These are phyloP conservation scores for Eulemur mongoz DNA, from an alignment of 2,797 vertebrate species.

Conservation along the genomic window DNA sequence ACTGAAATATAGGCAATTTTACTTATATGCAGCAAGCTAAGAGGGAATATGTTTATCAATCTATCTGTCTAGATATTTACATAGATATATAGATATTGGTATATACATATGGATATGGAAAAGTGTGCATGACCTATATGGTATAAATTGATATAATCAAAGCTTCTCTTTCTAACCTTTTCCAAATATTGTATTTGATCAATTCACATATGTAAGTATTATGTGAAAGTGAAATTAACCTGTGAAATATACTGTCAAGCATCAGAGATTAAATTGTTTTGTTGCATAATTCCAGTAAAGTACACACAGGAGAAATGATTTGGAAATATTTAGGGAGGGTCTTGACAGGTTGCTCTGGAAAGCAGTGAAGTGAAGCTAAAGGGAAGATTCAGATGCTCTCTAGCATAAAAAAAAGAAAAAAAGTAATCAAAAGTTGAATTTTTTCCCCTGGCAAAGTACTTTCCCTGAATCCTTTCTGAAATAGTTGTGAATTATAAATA, in stretches of 20 bases:
- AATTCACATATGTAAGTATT: background rate
- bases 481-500: background rate
- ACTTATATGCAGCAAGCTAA: background rate
- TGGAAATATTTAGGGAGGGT: background rate
- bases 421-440: slow-evolving; percentile 3
- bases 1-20: background rate
- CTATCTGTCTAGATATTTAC: background rate
- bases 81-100: background rate
- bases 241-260: background rate
- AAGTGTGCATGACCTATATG: background rate
- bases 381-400: background rate
- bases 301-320: background rate
- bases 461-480: background rate
- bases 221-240: slow-evolving; percentile 1
- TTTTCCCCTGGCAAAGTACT: background rate
- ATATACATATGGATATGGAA: background rate
- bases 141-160: background rate
- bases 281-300: background rate
- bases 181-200: slow-evolving; percentile 26
- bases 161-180: background rate
- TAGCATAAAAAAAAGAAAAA: background rate
- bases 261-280: slow-evolving; percentile 5
- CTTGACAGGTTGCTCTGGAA: background rate
- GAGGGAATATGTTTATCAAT: background rate
- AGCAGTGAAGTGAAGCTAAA: background rate